Percentiles rank a stretch among this genome's conserved stretches.
Conservation (phyloP, 2,888 invertebrate genomes). For the Mystacides longicornis region DNA sequence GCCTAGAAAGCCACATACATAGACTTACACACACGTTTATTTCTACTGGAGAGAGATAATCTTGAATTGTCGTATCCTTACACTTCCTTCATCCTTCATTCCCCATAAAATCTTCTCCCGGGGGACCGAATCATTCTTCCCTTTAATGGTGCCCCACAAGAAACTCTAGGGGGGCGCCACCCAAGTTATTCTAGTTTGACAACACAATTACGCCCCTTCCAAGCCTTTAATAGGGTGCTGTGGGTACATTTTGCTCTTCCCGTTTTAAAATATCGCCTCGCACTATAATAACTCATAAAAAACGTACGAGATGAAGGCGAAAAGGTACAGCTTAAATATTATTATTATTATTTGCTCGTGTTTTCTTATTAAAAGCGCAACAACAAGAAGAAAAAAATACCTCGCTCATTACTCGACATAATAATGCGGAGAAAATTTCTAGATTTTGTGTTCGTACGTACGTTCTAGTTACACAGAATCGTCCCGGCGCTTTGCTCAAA, state of each 20-base stretch:
- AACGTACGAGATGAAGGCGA: neutral
- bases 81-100: slow-evolving; percentile 1
- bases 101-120: slow-evolving; percentile 1
- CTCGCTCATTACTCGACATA: neutral
- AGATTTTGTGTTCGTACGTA: neutral
- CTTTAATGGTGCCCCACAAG: slow-evolving; percentile 8
- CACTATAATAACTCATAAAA: slow-evolving; percentile 2
- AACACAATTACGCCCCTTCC: slow-evolving; percentile 14
- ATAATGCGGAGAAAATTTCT: neutral
- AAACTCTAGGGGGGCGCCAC: slow-evolving; percentile 9
- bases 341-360: neutral
- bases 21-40: neutral
- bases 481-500: neutral
- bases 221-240: neutral
- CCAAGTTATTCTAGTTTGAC: slow-evolving; percentile 11
- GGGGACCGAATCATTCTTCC: slow-evolving; percentile 1
- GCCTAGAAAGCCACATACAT: neutral
- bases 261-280: neutral
- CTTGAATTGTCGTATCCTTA: slow-evolving; percentile 1
- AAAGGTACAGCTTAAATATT: slow-evolving; percentile 1
- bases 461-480: neutral
- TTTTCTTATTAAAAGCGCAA: slow-evolving; percentile 1
- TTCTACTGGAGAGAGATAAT: neutral
- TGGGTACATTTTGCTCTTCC: neutral
- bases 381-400: neutral